These are phyloP conservation scores for Prunella himalayana DNA, from an alignment of 2,113 vertebrate genomes.

Conservation along the genomic window DNA sequence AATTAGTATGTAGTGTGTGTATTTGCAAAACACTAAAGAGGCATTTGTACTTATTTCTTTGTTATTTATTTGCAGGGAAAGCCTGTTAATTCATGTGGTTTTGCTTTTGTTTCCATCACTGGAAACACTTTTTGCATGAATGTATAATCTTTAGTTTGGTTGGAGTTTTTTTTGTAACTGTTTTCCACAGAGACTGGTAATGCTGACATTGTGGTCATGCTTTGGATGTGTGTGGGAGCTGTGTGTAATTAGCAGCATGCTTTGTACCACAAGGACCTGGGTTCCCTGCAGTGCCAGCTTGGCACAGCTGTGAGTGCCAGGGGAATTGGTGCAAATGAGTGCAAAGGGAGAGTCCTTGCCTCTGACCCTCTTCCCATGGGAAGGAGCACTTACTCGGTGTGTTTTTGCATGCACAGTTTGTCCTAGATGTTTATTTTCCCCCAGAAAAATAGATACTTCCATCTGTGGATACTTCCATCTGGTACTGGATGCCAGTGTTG, in stretches of 20 bases:
- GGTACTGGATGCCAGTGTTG: accelerated
- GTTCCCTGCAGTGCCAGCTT: neutral
- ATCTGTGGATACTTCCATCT: accelerated
- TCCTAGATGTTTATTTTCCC: neutral
- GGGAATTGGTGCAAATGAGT: neutral
- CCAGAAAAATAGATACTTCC: neutral
- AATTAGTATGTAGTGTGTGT: neutral
- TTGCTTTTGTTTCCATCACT: neutral
- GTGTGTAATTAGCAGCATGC: neutral
- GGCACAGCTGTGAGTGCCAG: neutral
- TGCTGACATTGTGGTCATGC: neutral
- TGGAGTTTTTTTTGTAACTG: neutral
- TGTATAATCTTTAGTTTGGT: neutral
- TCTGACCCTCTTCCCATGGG: neutral
- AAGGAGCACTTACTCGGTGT: accelerated
- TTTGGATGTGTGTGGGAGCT: neutral
- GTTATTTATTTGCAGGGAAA: neutral
- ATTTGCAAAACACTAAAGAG: neutral
- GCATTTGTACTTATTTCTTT: neutral
- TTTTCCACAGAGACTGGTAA: neutral
- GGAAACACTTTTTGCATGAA: neutral
- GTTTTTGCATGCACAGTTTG: neutral
- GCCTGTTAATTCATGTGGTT: neutral
- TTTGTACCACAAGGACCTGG: neutral
- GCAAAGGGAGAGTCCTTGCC: neutral